phyloP scores from a whole-genome alignment of 2,113 vertebrate species.

The Phrynosoma blainvillii region DNA sequence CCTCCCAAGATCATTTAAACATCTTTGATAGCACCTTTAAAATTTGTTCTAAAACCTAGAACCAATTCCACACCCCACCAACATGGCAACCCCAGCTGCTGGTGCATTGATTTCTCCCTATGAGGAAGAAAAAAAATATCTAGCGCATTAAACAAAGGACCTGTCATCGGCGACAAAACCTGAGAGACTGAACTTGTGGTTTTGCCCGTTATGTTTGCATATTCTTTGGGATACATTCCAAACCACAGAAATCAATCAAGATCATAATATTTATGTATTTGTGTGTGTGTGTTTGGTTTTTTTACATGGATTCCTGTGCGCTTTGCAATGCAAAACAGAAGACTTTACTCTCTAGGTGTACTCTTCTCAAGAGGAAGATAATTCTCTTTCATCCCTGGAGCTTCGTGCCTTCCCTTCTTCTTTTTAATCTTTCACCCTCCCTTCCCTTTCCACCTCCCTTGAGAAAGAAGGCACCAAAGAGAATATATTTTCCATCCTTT shows the following conservation, averaged over 20 bases:
- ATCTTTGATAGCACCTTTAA: too few species aligned
- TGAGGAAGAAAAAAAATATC: too few species aligned
- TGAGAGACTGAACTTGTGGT: neutral
- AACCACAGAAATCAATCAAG: neutral
- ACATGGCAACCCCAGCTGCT: too few species aligned
- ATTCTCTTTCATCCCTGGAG: neutral
- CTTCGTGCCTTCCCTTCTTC: too few species aligned
- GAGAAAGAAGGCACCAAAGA: slow-evolving; percentile 17
- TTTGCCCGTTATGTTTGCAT: too few species aligned
- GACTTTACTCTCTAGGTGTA: accelerated
- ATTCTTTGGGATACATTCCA: neutral
- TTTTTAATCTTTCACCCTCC: slow-evolving; percentile 1
- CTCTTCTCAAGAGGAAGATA: too few species aligned
- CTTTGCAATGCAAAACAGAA: neutral
- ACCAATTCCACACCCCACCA: too few species aligned
- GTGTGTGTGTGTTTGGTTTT: neutral
- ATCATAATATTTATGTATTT: too few species aligned
- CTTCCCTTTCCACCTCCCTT: neutral
- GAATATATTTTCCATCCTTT: accelerated
- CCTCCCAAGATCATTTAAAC: too few species aligned
- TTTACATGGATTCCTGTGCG: too few species aligned
- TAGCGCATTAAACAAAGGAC: neutral
- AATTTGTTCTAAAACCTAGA: too few species aligned
- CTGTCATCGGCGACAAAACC: neutral
- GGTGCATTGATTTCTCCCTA: neutral